phyloP scores from a whole-genome alignment of 2,888 invertebrate genomes.

The Lasioglossum lativentre region DNA sequence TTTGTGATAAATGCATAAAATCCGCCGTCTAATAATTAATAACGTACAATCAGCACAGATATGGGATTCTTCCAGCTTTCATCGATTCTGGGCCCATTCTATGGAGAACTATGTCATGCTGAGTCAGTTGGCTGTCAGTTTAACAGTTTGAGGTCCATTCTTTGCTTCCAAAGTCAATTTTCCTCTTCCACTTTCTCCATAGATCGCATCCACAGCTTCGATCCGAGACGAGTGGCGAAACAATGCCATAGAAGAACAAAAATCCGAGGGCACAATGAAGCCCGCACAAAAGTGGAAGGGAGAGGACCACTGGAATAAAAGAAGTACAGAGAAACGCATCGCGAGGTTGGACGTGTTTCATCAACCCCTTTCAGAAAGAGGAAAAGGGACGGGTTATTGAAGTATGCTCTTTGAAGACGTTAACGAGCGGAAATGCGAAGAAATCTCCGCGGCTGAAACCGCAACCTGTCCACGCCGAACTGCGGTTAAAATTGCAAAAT shows the following conservation, averaged over 20 bases:
- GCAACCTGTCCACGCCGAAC: background rate
- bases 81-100: background rate
- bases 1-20: no score
- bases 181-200: background rate
- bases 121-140: background rate
- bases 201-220: background rate
- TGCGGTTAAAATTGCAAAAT: background rate
- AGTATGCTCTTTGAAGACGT: constrained; percentile 31
- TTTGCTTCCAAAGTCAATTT: background rate
- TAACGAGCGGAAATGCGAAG: constrained; percentile 32
- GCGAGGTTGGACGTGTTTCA: constrained; percentile 35
- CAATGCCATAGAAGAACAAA: constrained; percentile 35
- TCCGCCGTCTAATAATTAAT: no score
- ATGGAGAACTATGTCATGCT: background rate
- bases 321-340: background rate
- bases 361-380: background rate
- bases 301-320: background rate
- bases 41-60: background rate
- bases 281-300: constrained; percentile 10
- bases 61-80: background rate
- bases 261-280: constrained; percentile 33
- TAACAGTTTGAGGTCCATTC: background rate
- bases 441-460: background rate
- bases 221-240: background rate
- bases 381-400: constrained; percentile 14